Evolutionary conservation across 2,113 vertebrate species (phyloP).

Genomic region (Sigmodon hispidus): DNA sequence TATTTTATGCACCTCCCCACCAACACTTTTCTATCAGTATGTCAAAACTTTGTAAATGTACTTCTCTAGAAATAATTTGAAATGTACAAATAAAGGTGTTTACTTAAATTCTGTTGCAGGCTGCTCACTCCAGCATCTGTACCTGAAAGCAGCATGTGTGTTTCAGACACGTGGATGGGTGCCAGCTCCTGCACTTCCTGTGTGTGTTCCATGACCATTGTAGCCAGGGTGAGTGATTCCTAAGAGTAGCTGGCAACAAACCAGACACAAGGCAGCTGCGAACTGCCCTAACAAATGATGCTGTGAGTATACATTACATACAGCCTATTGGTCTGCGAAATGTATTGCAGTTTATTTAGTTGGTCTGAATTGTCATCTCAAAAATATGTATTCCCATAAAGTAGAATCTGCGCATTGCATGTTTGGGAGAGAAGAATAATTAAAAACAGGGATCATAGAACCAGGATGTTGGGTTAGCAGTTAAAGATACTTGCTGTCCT

Average conservation of each 20-base stretch:
- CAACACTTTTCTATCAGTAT: neutral
- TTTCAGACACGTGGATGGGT: conserved; percentile 59
- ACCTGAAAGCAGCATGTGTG: conserved; percentile 51
- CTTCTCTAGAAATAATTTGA: conserved; percentile 17
- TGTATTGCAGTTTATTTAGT: conserved; percentile 71
- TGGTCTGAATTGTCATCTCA: conserved; percentile 67
- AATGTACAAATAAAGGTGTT: conserved; percentile 49
- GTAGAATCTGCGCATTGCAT: conserved; percentile 39
- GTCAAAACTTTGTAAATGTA: neutral
- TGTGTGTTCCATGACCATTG: conserved; percentile 70
- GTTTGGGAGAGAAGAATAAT: conserved; percentile 53
- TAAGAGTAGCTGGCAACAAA: conserved; percentile 58
- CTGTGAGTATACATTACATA: conserved; percentile 69
- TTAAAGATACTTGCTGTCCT: neutral
- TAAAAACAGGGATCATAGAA: conserved; percentile 9
- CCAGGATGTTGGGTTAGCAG: neutral
- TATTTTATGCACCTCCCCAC: neutral
- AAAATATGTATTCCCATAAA: conserved; percentile 51
- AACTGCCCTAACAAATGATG: conserved; percentile 70
- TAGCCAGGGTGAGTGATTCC: conserved; percentile 69
- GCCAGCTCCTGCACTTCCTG: conserved; percentile 66
- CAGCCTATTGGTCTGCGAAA: conserved; percentile 62
- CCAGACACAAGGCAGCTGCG: conserved; percentile 59
- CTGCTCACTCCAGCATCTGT: conserved; percentile 46
- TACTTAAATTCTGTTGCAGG: conserved; percentile 67